Conservation (phyloP, 64 coral and sea anemone genomes). For the Stichodactyla mertensii region DNA sequence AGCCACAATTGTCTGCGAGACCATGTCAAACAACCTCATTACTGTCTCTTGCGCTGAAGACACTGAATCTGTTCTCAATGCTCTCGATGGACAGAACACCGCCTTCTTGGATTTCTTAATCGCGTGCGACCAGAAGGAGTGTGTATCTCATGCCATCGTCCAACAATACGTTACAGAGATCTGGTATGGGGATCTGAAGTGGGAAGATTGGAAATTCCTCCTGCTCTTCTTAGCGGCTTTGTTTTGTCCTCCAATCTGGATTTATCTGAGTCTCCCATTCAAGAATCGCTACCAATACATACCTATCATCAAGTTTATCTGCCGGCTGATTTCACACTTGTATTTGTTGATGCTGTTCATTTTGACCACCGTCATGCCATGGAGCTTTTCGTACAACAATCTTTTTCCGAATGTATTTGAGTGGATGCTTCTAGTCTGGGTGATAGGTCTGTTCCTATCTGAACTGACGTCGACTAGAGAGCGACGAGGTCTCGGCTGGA, state of each 20-base stretch:
- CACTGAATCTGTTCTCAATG: conserved; percentile 68
- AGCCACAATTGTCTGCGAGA: conserved; percentile 70
- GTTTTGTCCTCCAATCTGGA: conserved; percentile 77
- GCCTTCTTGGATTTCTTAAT: conserved; percentile 90
- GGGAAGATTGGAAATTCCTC: conserved; percentile 90
- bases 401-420: conserved; percentile 75
- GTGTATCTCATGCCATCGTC: conserved; percentile 71
- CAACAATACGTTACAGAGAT: conserved; percentile 90
- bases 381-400: conserved; percentile 50
- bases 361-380: conserved; percentile 79
- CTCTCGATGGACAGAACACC: conserved; percentile 69
- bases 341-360: conserved; percentile 72
- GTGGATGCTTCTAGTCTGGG: conserved; percentile 75
- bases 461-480: conserved; percentile 61
- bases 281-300: conserved; percentile 88
- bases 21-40: conserved; percentile 77
- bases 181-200: conserved; percentile 73
- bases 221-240: conserved; percentile 63
- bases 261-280: conserved; percentile 71
- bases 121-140: conserved; percentile 86
- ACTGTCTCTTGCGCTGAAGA: conserved; percentile 80
- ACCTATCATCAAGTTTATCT: conserved; percentile 94
- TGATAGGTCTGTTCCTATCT: conserved; percentile 73
- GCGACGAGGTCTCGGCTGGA: conserved; percentile 65
- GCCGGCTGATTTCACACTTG: conserved; percentile 85